A percentile compares a stretch with the other conserved stretches of the same genome.
Evolutionary conservation across 2,113 vertebrate genomes (phyloP).

Genomic region (Psophia crepitans): DNA sequence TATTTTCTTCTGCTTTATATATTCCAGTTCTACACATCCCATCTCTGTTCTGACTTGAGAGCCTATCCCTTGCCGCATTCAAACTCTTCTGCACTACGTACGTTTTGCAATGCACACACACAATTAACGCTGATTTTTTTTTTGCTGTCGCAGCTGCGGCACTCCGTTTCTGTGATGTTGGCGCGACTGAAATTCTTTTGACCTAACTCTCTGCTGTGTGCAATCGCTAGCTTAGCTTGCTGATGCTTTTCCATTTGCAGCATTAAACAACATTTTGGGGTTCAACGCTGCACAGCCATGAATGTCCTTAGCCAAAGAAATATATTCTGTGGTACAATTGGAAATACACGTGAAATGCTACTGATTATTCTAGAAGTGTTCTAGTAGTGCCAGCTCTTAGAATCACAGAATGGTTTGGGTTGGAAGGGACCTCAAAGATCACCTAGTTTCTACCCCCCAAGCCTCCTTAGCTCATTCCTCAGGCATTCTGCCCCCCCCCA

Average conservation of each 20-base stretch:
- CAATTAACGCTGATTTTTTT: too few species aligned
- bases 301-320: too few species aligned
- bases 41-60: not conserved
- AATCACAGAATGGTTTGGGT: too few species aligned
- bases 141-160: not conserved
- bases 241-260: not conserved
- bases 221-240: not conserved
- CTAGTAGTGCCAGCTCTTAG: not conserved
- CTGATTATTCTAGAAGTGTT: not conserved
- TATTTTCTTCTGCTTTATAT: not conserved
- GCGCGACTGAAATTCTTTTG: not conserved
- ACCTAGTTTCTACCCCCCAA: too few species aligned
- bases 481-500: not conserved
- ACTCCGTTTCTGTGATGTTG: not conserved
- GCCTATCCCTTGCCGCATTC: not conserved
- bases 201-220: not conserved
- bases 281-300: not conserved
- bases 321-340: not conserved
- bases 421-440: too few species aligned
- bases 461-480: not conserved
- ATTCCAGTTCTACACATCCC: not conserved
- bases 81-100: not conserved
- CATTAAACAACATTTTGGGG: not conserved
- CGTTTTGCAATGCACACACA: too few species aligned
- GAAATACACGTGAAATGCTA: not conserved